phyloP scores from a whole-genome alignment of 2,113 vertebrate species.

The Fulmarus glacialis region DNA sequence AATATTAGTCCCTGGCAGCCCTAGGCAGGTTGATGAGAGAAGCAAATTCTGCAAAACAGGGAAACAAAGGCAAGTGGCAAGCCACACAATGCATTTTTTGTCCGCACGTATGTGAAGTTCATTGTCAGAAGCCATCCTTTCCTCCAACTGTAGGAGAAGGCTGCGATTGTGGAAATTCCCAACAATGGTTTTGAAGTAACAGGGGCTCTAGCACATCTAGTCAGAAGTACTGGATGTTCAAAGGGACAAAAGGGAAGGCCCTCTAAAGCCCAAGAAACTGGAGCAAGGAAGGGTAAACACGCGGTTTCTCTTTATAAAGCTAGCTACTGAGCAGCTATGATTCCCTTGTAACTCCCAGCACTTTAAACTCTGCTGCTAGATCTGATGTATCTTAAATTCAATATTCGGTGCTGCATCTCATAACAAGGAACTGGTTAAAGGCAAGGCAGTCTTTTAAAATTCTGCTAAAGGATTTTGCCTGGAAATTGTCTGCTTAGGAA shows the following conservation, averaged over 20 bases:
- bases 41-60: slow-evolving; percentile 52
- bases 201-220: neutral
- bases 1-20: slow-evolving; percentile 11
- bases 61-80: slow-evolving; percentile 53
- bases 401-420: neutral
- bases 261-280: neutral
- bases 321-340: fast-evolving
- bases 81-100: slow-evolving; percentile 38
- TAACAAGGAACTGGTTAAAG: neutral
- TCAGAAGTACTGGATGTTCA: slow-evolving; percentile 7
- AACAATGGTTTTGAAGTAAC: slow-evolving; percentile 17
- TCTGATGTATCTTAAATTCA: neutral
- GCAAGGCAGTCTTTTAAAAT: neutral
- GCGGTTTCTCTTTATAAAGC: neutral
- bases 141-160: slow-evolving; percentile 14
- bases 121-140: slow-evolving; percentile 43
- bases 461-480: neutral
- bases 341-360: neutral
- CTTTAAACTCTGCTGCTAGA: neutral
- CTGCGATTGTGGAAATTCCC: slow-evolving; percentile 2
- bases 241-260: neutral
- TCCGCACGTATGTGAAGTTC: slow-evolving; percentile 3
- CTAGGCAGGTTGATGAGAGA: slow-evolving; percentile 25
- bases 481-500: neutral
- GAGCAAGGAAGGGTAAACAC: neutral